Conservation (phyloP, 1,140 invertebrate species). For the Ylistrum balloti region DNA sequence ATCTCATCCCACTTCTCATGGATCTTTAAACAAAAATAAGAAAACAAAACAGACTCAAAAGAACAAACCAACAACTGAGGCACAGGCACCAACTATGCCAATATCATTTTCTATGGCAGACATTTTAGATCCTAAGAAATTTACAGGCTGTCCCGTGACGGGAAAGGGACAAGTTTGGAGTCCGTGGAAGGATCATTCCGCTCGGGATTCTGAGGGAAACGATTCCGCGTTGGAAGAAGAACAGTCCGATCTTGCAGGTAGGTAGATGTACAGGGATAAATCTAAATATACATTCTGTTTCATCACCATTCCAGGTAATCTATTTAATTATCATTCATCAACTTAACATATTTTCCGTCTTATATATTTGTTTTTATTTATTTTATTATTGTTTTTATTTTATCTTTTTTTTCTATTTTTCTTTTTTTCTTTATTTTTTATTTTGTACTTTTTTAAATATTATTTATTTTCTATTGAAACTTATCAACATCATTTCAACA, state of each 20-base stretch:
- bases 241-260: constrained; percentile 47
- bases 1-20: background rate
- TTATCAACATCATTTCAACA: no score
- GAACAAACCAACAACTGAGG: background rate
- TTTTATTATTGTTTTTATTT: no score
- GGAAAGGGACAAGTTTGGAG: constrained; percentile 62
- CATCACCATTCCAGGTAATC: no score
- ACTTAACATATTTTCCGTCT: no score
- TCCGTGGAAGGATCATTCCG: constrained; percentile 61
- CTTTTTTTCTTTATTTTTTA: no score
- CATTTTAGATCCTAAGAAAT: constrained; percentile 70
- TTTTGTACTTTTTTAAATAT: no score
- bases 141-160: constrained; percentile 55
- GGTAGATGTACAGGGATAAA: no score
- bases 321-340: no score
- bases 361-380: no score
- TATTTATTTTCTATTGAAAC: no score
- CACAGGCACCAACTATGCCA: constrained; percentile 41
- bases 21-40: constrained; percentile 33
- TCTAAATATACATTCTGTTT: no score
- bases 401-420: no score
- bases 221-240: constrained; percentile 51
- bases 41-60: background rate
- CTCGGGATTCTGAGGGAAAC: constrained; percentile 49
- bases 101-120: constrained; percentile 71